phyloP scores from a whole-genome alignment of 2,113 vertebrate genomes.

The Suncus etruscus region DNA sequence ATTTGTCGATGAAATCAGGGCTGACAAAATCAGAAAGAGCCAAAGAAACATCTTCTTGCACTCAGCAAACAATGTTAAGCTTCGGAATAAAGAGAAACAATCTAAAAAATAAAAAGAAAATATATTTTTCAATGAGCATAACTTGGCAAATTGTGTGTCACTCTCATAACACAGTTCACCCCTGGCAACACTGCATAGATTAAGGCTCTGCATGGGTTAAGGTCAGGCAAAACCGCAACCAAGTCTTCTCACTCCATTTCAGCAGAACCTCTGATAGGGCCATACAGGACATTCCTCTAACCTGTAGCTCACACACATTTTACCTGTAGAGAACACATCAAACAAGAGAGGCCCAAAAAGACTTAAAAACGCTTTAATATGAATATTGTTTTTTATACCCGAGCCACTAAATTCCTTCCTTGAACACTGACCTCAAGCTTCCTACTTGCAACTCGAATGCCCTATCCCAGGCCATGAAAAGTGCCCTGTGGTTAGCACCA shows the following conservation, averaged over 20 bases:
- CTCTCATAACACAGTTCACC: conserved; percentile 69
- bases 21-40: conserved; percentile 95
- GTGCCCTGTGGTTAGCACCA: not conserved
- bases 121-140: conserved; percentile 84
- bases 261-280: conserved; percentile 8
- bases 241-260: not conserved
- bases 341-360: not conserved
- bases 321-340: not conserved
- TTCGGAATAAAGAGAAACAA: conserved; percentile 90
- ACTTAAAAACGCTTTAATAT: not conserved
- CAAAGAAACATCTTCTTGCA: conserved; percentile 99
- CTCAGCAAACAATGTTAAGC: conserved; percentile 91
- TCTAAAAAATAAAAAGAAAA: conserved; percentile 89
- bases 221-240: not conserved
- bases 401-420: not conserved
- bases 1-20: conserved; percentile 91
- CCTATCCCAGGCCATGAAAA: not conserved
- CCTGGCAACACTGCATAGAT: not conserved
- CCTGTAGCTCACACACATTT: not conserved
- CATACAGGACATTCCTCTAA: conserved; percentile 12
- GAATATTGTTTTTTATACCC: not conserved
- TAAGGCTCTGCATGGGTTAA: not conserved
- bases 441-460: not conserved
- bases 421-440: conserved; percentile 33
- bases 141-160: conserved; percentile 79